Base-by-base conservation (phyloP, 2,113 vertebrate species). In the Vanacampus margaritifer region DNA sequence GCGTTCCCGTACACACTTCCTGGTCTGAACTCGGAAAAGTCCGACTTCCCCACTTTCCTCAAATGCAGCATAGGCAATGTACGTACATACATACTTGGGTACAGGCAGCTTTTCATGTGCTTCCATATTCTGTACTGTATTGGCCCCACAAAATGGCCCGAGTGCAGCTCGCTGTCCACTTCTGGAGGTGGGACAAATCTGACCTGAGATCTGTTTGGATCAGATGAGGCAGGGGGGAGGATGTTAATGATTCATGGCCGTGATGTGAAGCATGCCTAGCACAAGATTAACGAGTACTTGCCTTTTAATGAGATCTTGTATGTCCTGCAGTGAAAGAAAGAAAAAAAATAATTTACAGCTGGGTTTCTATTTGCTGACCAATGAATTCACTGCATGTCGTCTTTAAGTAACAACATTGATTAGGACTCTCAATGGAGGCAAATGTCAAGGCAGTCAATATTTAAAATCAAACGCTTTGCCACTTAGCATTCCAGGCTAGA, bases 91-190 rank as follows among this genome's bases (percentile, higher is more conserved):
- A 45, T 90, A 92, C 91, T 88, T 86, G 91, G 91, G 66, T 92
- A 92, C n/a, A 92, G 90, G 51, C 80, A 88, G 68, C 72, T 79
- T 72, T 88, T 90, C 91, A 93, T 93, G 78, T 88, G 90, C 65
- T 93, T 93, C 91, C 91, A 92, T 82, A 91, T 90, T 69, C 87
- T 86, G 84, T 93, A 93, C 74, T 93, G 91, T 35, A 91, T 80
- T 13, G 91, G 91, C 11, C 91, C 91, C 41, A 91, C 80, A 75
- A 91, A 90, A 66, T 88, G 87, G 26, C 89, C 85, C 0, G 85
- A 83, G 43, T 72, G 80, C 48, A 91, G 84, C 61, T 91, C 87
- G 3, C 67, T 84, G 69, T 89, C 77, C 65, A 91, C 80, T 12
- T 88, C 73, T 0, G 81, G 64, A 10, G 90, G 90, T 13, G 60